Conservation (phyloP, 2,797 vertebrate species). For the Tauraco hartlaubi region DNA sequence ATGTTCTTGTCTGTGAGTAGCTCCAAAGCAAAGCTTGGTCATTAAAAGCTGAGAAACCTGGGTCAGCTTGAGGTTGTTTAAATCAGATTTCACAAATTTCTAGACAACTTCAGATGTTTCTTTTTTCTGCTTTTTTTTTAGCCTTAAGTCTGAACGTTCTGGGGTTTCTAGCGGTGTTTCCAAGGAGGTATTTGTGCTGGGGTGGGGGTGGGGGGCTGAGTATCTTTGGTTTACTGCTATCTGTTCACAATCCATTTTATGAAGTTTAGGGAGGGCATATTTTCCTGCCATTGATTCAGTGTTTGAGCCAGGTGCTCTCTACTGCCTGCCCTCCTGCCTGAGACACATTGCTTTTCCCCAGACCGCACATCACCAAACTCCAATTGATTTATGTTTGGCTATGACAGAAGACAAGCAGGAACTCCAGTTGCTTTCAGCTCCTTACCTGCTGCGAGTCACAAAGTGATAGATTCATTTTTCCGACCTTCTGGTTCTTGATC, state of each 20-base stretch:
- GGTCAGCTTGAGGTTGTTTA: not conserved
- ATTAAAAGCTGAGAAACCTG: not conserved
- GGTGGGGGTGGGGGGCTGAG: not conserved
- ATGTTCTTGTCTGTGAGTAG: not conserved
- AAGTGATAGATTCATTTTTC: not conserved
- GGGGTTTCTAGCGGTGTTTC: not conserved
- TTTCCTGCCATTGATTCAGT: not conserved
- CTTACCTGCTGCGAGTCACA: not conserved
- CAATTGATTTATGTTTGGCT: not conserved
- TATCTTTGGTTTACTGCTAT: not conserved
- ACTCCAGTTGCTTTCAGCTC: not conserved
- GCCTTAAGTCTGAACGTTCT: not conserved
- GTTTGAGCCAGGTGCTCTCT: not conserved
- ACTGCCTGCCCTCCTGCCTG: fast-evolving
- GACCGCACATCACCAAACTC: not conserved
- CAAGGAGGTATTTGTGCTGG: not conserved
- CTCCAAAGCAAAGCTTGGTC: not conserved
- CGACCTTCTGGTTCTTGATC: not conserved
- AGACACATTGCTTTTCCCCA: not conserved
- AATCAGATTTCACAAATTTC: not conserved
- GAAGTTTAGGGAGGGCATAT: not conserved
- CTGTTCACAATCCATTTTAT: not conserved
- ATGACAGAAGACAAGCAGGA: constrained; percentile 19
- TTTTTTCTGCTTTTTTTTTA: not conserved
- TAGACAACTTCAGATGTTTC: not conserved